phyloP scores from a whole-genome alignment of 2,113 vertebrate genomes.

The Tyrannus savana region DNA sequence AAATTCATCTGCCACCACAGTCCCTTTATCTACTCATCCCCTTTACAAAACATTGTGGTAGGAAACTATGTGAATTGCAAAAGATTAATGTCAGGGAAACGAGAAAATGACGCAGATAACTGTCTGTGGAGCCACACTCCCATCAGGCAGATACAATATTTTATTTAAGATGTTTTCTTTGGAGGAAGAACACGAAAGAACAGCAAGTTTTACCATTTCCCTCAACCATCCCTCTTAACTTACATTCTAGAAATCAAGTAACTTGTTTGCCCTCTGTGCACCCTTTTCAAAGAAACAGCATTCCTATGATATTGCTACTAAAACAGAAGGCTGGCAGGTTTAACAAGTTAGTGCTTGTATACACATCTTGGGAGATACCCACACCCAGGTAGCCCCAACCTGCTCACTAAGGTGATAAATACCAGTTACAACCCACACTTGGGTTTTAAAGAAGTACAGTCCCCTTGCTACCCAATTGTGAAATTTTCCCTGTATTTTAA shows the following conservation, averaged over 20 bases:
- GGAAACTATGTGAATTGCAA: slow-evolving; percentile 55
- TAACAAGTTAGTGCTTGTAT: slow-evolving; percentile 36
- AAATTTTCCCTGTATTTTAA: neutral
- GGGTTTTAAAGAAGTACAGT: slow-evolving; percentile 3
- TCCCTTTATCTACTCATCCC: neutral
- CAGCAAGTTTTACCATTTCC: slow-evolving; percentile 1
- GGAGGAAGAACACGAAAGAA: slow-evolving; percentile 12
- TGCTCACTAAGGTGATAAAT: slow-evolving; percentile 46
- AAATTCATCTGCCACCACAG: neutral
- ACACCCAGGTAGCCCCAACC: slow-evolving; percentile 57
- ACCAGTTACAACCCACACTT: slow-evolving; percentile 43
- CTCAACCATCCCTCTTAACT: neutral
- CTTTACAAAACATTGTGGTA: slow-evolving; percentile 16
- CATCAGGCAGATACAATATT: neutral
- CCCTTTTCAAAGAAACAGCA: slow-evolving; percentile 33
- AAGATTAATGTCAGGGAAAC: slow-evolving; percentile 27
- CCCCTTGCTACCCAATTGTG: neutral
- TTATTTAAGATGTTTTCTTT: slow-evolving; percentile 44
- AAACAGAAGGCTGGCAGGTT: slow-evolving; percentile 53
- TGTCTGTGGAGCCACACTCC: neutral
- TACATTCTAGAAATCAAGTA: slow-evolving; percentile 15
- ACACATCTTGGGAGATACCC: slow-evolving; percentile 34
- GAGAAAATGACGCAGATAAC: slow-evolving; percentile 32
- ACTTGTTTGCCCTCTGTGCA: slow-evolving; percentile 28
- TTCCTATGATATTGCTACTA: slow-evolving; percentile 53